These are phyloP conservation scores for Polylopha cassiicola DNA, from an alignment of 2,888 invertebrate genomes.

Conservation along the genomic window DNA sequence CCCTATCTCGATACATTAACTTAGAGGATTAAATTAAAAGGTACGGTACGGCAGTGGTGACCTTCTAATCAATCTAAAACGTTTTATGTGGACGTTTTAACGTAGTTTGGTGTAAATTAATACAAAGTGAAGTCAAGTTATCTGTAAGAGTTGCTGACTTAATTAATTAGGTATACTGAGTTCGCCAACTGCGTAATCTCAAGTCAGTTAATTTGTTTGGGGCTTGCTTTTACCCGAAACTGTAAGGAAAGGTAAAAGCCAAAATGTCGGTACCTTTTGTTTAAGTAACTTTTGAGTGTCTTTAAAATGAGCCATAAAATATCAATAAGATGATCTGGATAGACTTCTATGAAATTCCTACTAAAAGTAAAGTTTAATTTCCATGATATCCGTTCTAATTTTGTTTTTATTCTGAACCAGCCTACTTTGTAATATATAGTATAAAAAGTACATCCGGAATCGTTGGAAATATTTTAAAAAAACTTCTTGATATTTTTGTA, in stretches of 20 bases:
- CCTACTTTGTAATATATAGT: too few relatives aligned
- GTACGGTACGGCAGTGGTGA: constrained; percentile 1
- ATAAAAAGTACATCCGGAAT: too few relatives aligned
- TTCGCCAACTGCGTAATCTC: constrained; percentile 25
- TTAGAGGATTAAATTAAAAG: constrained; percentile 4
- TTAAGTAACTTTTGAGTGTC: too few relatives aligned
- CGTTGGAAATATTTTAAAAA: too few relatives aligned
- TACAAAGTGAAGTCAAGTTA: constrained; percentile 13
- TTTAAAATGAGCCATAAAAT: too few relatives aligned
- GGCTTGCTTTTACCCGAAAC: constrained; percentile 23
- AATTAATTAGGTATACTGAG: constrained; percentile 22
- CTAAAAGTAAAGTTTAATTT: too few relatives aligned
- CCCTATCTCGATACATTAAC: background rate
- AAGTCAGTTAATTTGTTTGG: constrained; percentile 26
- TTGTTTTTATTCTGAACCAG: too few relatives aligned
- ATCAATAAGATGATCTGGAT: too few relatives aligned
- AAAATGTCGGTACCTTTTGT: too few relatives aligned
- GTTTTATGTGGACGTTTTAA: constrained; percentile 12
- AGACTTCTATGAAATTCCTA: too few relatives aligned
- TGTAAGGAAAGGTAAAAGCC: constrained; percentile 10
- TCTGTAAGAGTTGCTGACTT: constrained; percentile 22
- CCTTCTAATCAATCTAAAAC: constrained; percentile 5
- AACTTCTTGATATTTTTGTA: too few relatives aligned
- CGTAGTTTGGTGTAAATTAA: constrained; percentile 8
- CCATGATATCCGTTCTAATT: too few relatives aligned